phyloP scores from a whole-genome alignment of 1,140 invertebrate genomes.

The Anoplophora glabripennis region DNA sequence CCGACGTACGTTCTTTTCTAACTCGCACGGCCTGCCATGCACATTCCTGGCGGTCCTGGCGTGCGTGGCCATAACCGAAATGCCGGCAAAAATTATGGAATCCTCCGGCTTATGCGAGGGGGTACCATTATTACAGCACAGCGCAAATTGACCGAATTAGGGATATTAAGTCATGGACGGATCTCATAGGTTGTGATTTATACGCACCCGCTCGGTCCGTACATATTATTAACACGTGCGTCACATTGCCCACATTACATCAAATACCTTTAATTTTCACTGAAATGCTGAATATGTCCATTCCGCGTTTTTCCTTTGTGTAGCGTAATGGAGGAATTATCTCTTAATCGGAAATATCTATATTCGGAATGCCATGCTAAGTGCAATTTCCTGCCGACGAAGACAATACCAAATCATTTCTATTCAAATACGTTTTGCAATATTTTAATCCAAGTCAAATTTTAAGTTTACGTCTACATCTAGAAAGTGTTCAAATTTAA shows the following conservation, averaged over 20 bases:
- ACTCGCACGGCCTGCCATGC: constrained; percentile 12
- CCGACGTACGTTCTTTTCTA: constrained; percentile 25
- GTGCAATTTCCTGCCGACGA: no score
- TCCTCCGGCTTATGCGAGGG: background rate
- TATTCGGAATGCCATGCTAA: no score
- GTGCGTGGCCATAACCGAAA: constrained; percentile 21
- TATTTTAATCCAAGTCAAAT: no score
- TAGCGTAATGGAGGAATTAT: no score
- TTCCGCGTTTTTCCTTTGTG: no score
- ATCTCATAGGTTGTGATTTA: background rate
- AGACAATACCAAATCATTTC: no score
- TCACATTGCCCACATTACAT: constrained; percentile 1
- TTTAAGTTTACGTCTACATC: no score
- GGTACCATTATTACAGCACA: background rate
- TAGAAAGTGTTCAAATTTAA: no score
- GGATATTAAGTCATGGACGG: background rate
- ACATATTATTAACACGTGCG: constrained; percentile 7
- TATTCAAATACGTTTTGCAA: no score
- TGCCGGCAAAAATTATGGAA: constrained; percentile 14
- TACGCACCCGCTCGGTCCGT: background rate
- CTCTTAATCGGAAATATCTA: no score
- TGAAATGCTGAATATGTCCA: constrained; percentile 9
- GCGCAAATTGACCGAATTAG: background rate
- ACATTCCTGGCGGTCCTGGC: constrained; percentile 22
- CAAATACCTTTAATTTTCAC: background rate